Conservation (phyloP, 1,140 invertebrate genomes). For the Aphidius gifuensis region DNA sequence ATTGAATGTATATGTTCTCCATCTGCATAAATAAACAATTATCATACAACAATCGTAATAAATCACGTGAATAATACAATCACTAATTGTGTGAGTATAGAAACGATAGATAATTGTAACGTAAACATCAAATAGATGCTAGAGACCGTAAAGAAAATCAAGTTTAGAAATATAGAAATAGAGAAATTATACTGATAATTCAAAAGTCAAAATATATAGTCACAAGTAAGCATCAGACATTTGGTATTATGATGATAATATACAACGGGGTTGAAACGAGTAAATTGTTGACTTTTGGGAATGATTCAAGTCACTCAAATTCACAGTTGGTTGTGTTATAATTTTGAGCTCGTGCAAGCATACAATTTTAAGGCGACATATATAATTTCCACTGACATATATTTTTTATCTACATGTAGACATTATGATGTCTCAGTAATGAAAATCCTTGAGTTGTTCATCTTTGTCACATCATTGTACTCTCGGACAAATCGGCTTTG, state of each 20-base stretch:
- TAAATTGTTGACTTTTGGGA: conserved; percentile 3
- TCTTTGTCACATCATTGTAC: conserved; percentile 25
- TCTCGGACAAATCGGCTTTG: conserved; percentile 20
- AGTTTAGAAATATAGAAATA: conserved; percentile 9
- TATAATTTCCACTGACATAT: conserved; percentile 18
- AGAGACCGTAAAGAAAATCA: conserved; percentile 13
- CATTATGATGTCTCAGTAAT: conserved; percentile 20
- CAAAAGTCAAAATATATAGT: no score
- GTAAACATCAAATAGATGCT: conserved; percentile 38
- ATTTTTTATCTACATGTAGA: conserved; percentile 8
- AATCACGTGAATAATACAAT: conserved; percentile 37
- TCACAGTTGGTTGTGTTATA: conserved; percentile 27
- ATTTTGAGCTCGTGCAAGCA: conserved; percentile 29
- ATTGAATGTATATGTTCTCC: no score
- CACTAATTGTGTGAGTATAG: conserved; percentile 42
- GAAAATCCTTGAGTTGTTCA: conserved; percentile 27
- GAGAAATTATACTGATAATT: conserved; percentile 7
- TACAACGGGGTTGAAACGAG: background rate
- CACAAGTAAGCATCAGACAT: no score
- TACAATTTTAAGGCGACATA: conserved; percentile 21
- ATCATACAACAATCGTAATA: no score
- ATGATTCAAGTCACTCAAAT: conserved; percentile 26
- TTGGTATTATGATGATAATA: no score
- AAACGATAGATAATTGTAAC: conserved; percentile 45
- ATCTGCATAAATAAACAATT: no score